Percentiles rank a stretch among this genome's conserved stretches.
Evolutionary conservation across 2,888 invertebrate genomes (phyloP).

Genomic region (Lathronympha strigana): DNA sequence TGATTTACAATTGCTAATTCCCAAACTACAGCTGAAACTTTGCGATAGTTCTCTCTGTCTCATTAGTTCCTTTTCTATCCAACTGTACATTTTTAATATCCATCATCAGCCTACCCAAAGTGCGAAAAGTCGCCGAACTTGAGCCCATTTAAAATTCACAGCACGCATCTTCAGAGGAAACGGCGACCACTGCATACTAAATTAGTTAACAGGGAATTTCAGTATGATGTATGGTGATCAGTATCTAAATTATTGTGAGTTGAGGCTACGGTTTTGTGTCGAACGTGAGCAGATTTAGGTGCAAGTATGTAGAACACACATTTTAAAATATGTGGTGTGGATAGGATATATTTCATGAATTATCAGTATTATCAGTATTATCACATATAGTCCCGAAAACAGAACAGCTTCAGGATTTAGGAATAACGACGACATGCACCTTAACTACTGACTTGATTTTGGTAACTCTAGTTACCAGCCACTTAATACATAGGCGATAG

Average conservation of each 20-base stretch:
- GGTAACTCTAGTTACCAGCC: too few species aligned
- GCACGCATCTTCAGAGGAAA: constrained; percentile 59
- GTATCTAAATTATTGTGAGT: constrained; percentile 26
- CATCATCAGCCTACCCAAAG: neutral
- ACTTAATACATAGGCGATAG: too few species aligned
- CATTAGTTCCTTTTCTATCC: neutral
- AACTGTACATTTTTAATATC: neutral
- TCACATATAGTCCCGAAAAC: too few species aligned
- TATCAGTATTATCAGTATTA: too few species aligned
- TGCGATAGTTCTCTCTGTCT: too few species aligned
- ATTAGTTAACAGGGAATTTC: constrained; percentile 52
- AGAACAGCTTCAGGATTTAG: too few species aligned
- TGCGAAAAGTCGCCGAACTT: constrained; percentile 8
- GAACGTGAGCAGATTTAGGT: constrained; percentile 2
- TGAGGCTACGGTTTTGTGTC: constrained; percentile 10
- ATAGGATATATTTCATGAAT: too few species aligned
- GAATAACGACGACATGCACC: too few species aligned
- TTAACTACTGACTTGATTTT: too few species aligned
- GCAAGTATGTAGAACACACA: neutral
- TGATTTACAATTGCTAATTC: too few species aligned
- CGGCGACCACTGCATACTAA: constrained; percentile 56
- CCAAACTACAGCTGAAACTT: too few species aligned
- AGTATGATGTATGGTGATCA: constrained; percentile 23
- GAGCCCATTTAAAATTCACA: constrained; percentile 50
- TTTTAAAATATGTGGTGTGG: neutral